Conservation (phyloP, 2,113 vertebrate species). For the Noturus placidus region DNA sequence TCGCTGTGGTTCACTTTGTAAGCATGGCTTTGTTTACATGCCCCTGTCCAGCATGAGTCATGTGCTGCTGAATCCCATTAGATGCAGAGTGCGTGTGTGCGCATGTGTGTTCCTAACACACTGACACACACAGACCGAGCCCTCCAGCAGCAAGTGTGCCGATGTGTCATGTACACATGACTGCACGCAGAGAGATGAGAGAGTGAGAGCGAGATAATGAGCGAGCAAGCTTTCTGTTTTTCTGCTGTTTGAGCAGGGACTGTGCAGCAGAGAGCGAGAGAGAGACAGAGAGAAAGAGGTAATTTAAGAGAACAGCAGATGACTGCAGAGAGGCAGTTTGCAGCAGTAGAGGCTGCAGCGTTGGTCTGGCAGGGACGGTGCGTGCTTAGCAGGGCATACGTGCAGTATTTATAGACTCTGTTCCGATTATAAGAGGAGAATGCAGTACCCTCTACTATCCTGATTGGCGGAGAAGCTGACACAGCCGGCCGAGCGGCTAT, state of each 20-base stretch:
- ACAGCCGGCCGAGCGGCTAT: conserved; percentile 70
- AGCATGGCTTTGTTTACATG: conserved; percentile 60
- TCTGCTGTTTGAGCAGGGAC: background rate
- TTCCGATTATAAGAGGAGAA: conserved; percentile 37
- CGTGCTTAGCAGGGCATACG: conserved; percentile 15
- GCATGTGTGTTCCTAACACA: conserved; percentile 28
- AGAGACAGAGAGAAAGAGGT: conserved; percentile 47
- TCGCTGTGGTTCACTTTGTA: conserved; percentile 13
- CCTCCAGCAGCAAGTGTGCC: conserved; percentile 54
- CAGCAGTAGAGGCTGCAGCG: conserved; percentile 16
- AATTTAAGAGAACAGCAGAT: background rate
- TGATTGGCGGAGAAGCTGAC: conserved; percentile 63
- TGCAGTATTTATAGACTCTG: conserved; percentile 15
- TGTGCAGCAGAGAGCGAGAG: conserved; percentile 3
- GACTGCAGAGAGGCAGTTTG: conserved; percentile 20
- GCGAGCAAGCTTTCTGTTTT: conserved; percentile 32
- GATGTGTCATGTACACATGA: conserved; percentile 47
- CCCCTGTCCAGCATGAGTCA: conserved; percentile 56
- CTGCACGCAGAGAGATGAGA: conserved; percentile 54
- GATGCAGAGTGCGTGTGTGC: conserved; percentile 23
- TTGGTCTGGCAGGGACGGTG: conserved; percentile 1
- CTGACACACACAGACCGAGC: conserved; percentile 56
- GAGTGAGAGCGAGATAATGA: conserved; percentile 40
- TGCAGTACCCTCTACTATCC: conserved; percentile 16
- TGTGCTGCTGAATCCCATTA: conserved; percentile 52